These are phyloP conservation scores for Megalurothrips usitatus DNA, from an alignment of 2,888 invertebrate species.

Conservation along the genomic window DNA sequence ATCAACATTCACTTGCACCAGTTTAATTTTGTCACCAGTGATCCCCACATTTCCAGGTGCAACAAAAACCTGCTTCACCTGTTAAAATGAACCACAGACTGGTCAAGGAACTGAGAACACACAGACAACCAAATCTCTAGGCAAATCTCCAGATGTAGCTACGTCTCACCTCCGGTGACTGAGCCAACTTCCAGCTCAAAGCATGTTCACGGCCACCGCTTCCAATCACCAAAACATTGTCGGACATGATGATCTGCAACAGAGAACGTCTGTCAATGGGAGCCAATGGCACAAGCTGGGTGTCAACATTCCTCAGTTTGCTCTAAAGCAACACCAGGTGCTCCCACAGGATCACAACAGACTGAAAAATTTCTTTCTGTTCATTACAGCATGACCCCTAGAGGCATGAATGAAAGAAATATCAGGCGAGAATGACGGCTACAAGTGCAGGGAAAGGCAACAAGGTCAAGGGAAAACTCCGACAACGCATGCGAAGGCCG, in stretches of 20 bases:
- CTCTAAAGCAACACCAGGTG: too few relatives aligned
- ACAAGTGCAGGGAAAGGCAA: too few relatives aligned
- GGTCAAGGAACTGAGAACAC: constrained; percentile 25
- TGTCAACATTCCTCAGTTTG: too few relatives aligned
- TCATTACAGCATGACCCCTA: too few relatives aligned
- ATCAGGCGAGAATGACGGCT: too few relatives aligned
- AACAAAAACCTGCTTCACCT: constrained; percentile 65
- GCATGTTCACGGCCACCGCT: constrained; percentile 95
- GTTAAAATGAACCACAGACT: constrained; percentile 27
- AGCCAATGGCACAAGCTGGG: too few relatives aligned
- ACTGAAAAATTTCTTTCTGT: too few relatives aligned
- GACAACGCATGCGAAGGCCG: too few relatives aligned
- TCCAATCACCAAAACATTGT: constrained; percentile 76
- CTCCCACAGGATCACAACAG: too few relatives aligned
- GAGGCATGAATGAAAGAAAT: too few relatives aligned
- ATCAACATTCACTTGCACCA: constrained; percentile 60
- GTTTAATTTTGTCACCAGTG: constrained; percentile 61
- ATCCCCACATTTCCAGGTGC: constrained; percentile 91
- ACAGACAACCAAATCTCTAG: constrained; percentile 21
- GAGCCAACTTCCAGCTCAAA: constrained; percentile 85
- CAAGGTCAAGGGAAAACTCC: too few relatives aligned
- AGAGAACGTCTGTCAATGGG: not conserved
- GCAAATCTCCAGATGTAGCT: not conserved
- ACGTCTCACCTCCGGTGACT: constrained; percentile 57
- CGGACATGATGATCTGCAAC: constrained; percentile 38